These are phyloP conservation scores for Epinephelus lanceolatus DNA, from an alignment of 2,113 vertebrate genomes.

Conservation along the genomic window DNA sequence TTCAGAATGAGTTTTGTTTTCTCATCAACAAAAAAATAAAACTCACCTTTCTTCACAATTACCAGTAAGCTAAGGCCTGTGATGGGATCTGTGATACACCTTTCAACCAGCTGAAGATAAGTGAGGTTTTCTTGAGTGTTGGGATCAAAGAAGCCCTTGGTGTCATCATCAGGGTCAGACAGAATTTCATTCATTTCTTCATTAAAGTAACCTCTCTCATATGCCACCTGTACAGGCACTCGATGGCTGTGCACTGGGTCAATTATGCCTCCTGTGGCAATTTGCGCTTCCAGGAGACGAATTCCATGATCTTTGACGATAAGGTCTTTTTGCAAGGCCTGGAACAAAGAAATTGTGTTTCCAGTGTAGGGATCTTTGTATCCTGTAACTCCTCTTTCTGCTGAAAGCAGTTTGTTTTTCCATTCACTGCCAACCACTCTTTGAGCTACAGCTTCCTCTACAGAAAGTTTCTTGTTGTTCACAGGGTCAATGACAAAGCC, in stretches of 20 bases:
- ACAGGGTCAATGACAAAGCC: conserved; percentile 88
- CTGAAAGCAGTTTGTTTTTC: conserved; percentile 82
- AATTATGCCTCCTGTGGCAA: conserved; percentile 79
- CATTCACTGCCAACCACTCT: conserved; percentile 80
- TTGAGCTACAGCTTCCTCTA: conserved; percentile 82
- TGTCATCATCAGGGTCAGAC: conserved; percentile 73
- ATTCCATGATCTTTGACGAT: conserved; percentile 80
- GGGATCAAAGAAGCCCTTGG: conserved; percentile 80
- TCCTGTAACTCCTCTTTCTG: conserved; percentile 78
- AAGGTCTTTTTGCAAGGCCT: conserved; percentile 82
- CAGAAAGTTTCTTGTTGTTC: conserved; percentile 79
- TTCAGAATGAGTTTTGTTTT: conserved; percentile 67
- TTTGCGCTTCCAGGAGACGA: conserved; percentile 78
- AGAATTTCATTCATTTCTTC: conserved; percentile 84
- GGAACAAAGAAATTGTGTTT: conserved; percentile 87
- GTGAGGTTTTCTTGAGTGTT: conserved; percentile 88
- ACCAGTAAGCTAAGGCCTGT: conserved; percentile 71
- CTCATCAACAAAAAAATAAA: conserved; percentile 79
- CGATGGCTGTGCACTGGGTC: conserved; percentile 75
- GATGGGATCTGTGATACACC: conserved; percentile 80
- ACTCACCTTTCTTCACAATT: conserved; percentile 81
- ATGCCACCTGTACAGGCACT: conserved; percentile 87
- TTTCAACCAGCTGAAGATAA: conserved; percentile 84
- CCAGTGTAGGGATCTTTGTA: conserved; percentile 89
- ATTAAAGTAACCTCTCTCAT: conserved; percentile 87